A percentile compares a stretch with the other conserved stretches of the same genome.
These are phyloP conservation scores for Pempheris klunzingeri DNA, from an alignment of 2,797 vertebrate species.

Conservation along the genomic window DNA sequence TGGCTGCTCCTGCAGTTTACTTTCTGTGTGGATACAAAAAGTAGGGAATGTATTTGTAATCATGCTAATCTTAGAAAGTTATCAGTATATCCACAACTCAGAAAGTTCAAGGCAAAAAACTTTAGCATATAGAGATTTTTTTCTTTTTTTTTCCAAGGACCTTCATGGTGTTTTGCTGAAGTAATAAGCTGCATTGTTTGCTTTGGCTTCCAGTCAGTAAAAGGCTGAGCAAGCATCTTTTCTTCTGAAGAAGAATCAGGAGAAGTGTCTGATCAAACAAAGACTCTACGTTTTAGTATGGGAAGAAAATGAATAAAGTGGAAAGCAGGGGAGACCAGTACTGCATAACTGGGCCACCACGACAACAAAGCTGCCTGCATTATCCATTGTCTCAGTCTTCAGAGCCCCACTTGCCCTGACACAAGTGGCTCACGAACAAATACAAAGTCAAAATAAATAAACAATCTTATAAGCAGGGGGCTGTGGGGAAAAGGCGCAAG, in stretches of 20 bases:
- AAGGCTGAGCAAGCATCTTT: slow-evolving; percentile 69
- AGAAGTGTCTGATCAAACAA: slow-evolving; percentile 69
- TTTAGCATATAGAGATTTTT: slow-evolving; percentile 8
- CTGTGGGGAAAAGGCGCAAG: slow-evolving; percentile 62
- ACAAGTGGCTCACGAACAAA: slow-evolving; percentile 74
- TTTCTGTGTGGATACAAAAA: neutral
- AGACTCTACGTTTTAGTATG: slow-evolving; percentile 47
- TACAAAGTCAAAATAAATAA: slow-evolving; percentile 81
- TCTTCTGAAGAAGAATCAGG: slow-evolving; percentile 50
- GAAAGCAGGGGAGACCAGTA: slow-evolving; percentile 53
- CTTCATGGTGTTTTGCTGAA: slow-evolving; percentile 36
- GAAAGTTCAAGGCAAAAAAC: slow-evolving; percentile 31
- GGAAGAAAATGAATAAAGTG: slow-evolving; percentile 50
- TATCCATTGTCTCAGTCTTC: slow-evolving; percentile 69
- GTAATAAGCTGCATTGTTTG: slow-evolving; percentile 63
- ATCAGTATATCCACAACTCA: no score
- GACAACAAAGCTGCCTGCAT: slow-evolving; percentile 63
- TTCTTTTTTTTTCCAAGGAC: slow-evolving; percentile 11
- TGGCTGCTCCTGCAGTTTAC: slow-evolving; percentile 22
- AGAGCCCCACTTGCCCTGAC: slow-evolving; percentile 54
- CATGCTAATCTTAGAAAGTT: slow-evolving; percentile 1
- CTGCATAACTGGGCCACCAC: slow-evolving; percentile 62
- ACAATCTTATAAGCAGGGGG: slow-evolving; percentile 77
- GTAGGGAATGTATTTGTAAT: neutral
- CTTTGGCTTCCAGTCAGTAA: slow-evolving; percentile 39